phyloP scores from a whole-genome alignment of 2,888 invertebrate genomes.

The Ctena decussata region DNA sequence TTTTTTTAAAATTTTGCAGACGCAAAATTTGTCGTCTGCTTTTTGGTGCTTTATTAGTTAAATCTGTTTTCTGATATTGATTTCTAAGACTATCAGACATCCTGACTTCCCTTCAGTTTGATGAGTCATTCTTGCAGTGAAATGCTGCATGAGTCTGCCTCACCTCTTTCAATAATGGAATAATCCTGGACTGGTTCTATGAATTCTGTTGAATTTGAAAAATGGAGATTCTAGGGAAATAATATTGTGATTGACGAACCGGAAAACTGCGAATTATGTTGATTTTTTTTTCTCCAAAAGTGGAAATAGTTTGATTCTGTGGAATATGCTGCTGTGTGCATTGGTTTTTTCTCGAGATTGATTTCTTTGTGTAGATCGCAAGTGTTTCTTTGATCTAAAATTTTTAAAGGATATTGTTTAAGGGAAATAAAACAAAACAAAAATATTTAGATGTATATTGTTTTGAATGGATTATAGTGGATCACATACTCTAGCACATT shows the following conservation, averaged over 20 bases:
- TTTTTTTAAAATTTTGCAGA: too few relatives aligned
- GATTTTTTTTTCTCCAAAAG: neutral
- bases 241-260: neutral
- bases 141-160: neutral
- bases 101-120: constrained; percentile 21
- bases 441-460: too few relatives aligned
- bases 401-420: too few relatives aligned
- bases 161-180: neutral
- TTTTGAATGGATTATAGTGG: too few relatives aligned
- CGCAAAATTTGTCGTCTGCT: too few relatives aligned
- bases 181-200: neutral
- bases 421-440: too few relatives aligned
- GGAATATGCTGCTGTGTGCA: too few relatives aligned
- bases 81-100: constrained; percentile 15
- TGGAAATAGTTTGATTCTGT: neutral
- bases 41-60: too few relatives aligned
- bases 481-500: too few relatives aligned
- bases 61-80: neutral
- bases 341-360: too few relatives aligned
- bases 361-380: too few relatives aligned
- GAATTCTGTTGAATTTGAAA: neutral
- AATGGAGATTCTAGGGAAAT: neutral
- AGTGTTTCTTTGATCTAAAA: too few relatives aligned
- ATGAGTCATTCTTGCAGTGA: constrained; percentile 29
- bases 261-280: neutral